A percentile compares a stretch with the other conserved stretches of the same genome.
phyloP scores from a whole-genome alignment of 2,888 invertebrate species.

The Parnassius mnemosyne region DNA sequence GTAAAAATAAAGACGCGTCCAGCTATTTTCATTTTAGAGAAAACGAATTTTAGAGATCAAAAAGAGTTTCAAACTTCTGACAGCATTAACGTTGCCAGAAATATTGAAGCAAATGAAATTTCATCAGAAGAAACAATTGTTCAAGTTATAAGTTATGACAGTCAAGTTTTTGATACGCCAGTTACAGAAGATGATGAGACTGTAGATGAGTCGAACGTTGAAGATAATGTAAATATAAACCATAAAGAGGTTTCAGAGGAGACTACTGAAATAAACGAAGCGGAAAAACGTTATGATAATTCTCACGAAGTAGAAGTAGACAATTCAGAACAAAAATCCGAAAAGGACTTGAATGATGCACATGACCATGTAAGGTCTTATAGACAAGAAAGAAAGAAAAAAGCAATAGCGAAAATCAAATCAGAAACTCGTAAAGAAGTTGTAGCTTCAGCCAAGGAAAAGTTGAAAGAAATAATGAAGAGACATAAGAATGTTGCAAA shows the following conservation, averaged over 20 bases:
- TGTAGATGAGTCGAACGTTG: conserved; percentile 24
- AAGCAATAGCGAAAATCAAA: conserved; percentile 72
- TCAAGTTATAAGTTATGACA: conserved; percentile 6
- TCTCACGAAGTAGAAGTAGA: conserved; percentile 35
- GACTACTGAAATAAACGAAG: conserved; percentile 29
- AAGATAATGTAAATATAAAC: conserved; percentile 18
- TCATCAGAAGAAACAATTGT: conserved; percentile 29
- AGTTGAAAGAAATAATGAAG: conserved; percentile 73
- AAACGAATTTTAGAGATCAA: conserved; percentile 71
- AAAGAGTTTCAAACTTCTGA: conserved; percentile 24
- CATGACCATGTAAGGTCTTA: conserved; percentile 55
- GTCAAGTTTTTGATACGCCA: not conserved
- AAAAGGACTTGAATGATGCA: conserved; percentile 38
- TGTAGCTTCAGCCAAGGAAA: conserved; percentile 74
- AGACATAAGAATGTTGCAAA: conserved; percentile 69
- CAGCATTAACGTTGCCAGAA: conserved; percentile 24
- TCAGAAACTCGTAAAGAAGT: conserved; percentile 71
- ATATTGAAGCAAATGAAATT: conserved; percentile 29
- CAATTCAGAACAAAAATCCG: conserved; percentile 44
- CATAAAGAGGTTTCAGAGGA: conserved; percentile 13
- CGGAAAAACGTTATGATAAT: conserved; percentile 31
- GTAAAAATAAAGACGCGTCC: conserved; percentile 91
- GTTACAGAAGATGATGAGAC: conserved; percentile 7
- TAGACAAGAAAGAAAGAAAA: conserved; percentile 64
- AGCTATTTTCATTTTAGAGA: conserved; percentile 88